phyloP scores from a whole-genome alignment of 1,140 invertebrate species.

The Glomeris maerens region DNA sequence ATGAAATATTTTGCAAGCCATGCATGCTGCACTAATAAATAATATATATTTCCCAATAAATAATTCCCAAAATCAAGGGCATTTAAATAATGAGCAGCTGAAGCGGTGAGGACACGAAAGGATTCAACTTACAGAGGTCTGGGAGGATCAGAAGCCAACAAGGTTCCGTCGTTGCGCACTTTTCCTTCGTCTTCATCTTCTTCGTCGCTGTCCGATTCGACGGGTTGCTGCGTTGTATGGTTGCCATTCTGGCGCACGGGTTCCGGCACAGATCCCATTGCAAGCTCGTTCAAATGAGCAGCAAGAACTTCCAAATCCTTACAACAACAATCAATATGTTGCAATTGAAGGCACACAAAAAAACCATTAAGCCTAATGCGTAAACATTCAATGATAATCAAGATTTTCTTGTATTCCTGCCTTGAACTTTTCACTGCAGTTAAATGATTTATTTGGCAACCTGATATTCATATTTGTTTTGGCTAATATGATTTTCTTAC shows the following conservation, averaged over 20 bases:
- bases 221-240: conserved; percentile 18
- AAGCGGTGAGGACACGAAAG: conserved; percentile 15
- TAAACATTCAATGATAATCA: no score
- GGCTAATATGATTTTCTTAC: no score
- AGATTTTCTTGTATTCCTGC: no score
- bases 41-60: background rate
- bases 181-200: conserved; percentile 35
- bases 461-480: no score
- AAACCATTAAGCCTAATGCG: no score
- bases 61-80: conserved; percentile 8
- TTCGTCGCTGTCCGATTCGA: conserved; percentile 34
- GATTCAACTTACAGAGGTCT: conserved; percentile 71
- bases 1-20: no score
- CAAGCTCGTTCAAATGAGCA: conserved; percentile 81
- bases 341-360: no score
- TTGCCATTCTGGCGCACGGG: conserved; percentile 20
- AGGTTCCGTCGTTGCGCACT: conserved; percentile 73
- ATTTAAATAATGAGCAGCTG: conserved; percentile 3
- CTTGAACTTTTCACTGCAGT: no score
- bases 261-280: conserved; percentile 35
- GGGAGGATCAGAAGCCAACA: conserved; percentile 87
- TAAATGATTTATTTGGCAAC: no score
- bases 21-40: no score
- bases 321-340: conserved; percentile 15
- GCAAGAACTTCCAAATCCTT: conserved; percentile 86